Evolutionary conservation across 1,140 invertebrate genomes (phyloP), one percentile per base, ranked within the genome.

Genomic region (Teleogryllus occipitalis): DNA sequence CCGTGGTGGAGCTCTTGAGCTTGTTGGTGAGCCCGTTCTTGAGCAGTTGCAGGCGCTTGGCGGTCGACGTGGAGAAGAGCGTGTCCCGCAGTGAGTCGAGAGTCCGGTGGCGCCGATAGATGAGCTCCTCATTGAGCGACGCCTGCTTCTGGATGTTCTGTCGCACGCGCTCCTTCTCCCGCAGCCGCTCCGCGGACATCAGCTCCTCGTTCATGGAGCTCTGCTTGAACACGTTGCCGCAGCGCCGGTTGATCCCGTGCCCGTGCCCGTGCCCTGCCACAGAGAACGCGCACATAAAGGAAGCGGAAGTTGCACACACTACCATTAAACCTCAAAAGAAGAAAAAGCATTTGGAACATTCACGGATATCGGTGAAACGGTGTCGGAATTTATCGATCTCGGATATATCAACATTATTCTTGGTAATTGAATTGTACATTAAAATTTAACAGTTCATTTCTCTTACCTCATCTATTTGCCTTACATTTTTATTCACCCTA

Each of bases 121-220:
- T 92, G 54, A 96, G 90, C 78, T 96, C 94, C 85, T 96, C 95
- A 83, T 96, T 96, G 8, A 96, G 87, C 7, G 94, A 96, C 5
- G 94, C 93, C 85, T 96, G 95, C 84, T 96, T 96, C 85, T 93
- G 93, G 80, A 97, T 95, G 83, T 95, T 94, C 82, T 93, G 92
- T 76, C 93, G 89, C n/a, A 96, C 90, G 47, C 89, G 88, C 84
- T 96, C 94, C 83, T 95, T 95, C 86, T 96, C 95, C 81, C 92
- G 86, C 82, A 96, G 85, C 81, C 95, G 87, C 83, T 96, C 95
- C 18, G 90, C 90, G 1, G 93, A 94, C 91, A 96, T 95, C 8
- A 96, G 87, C 84, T 96, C 95, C 85, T 97, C 95, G 84, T 96
- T 96, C 81, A 97, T 89, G 1, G 95, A 96, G 80, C 92, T 93